Percentiles rank a stretch among this genome's conserved stretches.
Evolutionary conservation across 2,888 invertebrate species (phyloP).

Genomic region (Eutolmus rufibarbis): DNA sequence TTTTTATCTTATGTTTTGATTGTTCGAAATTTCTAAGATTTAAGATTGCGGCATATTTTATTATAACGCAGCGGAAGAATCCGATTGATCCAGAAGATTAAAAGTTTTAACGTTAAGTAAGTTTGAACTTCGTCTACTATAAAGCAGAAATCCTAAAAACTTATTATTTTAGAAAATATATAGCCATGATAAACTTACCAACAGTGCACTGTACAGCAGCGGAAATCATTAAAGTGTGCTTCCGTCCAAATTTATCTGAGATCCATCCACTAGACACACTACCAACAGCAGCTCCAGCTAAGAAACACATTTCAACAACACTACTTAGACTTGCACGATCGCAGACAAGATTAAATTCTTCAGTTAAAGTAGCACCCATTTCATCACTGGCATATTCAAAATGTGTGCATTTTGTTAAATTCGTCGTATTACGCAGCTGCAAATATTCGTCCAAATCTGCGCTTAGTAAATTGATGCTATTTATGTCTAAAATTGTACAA

Average conservation of each 20-base stretch:
- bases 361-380: constrained; percentile 65
- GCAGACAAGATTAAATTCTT: constrained; percentile 70
- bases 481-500: constrained; percentile 62
- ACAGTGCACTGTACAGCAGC: constrained; percentile 66
- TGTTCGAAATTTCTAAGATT: neutral
- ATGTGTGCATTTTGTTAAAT: constrained; percentile 56
- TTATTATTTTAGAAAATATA: neutral
- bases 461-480: constrained; percentile 46
- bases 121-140: neutral
- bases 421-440: neutral
- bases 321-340: constrained; percentile 65
- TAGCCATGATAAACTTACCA: constrained; percentile 58
- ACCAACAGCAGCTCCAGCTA: constrained; percentile 71
- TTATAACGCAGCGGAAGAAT: neutral
- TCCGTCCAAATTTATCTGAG: constrained; percentile 72
- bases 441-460: constrained; percentile 49
- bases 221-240: constrained; percentile 68
- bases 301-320: constrained; percentile 71
- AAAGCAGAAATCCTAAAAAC: neutral
- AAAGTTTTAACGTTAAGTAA: neutral
- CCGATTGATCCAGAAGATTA: neutral
- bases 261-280: constrained; percentile 72
- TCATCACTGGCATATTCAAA: constrained; percentile 58
- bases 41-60: neutral
- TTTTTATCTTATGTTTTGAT: neutral